phyloP scores from a whole-genome alignment of 2,888 invertebrate species.

The Epinotia demarniana region DNA sequence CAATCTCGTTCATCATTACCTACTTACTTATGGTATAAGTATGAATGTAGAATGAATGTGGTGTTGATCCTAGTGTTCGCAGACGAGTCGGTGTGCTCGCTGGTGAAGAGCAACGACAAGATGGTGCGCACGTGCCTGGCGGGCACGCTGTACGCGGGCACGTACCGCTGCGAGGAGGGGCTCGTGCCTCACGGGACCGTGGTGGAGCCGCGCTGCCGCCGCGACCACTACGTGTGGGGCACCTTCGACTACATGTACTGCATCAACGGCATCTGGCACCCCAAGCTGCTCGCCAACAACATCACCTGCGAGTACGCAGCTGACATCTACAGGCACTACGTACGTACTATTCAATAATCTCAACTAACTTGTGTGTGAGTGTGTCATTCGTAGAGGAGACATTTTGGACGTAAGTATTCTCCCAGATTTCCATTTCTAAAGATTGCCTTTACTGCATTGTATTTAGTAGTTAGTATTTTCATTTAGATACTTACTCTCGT shows the following conservation, averaged over 20 bases:
- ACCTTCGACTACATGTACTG: conserved; percentile 10
- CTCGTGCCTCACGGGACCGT: conserved; percentile 14
- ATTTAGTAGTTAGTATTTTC: too few relatives aligned
- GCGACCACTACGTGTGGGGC: conserved; percentile 9
- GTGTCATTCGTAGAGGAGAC: too few relatives aligned
- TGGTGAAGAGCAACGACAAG: background rate
- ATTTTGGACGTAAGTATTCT: too few relatives aligned
- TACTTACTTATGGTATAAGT: too few relatives aligned
- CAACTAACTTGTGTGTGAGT: too few relatives aligned
- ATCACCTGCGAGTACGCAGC: background rate
- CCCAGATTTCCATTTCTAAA: background rate
- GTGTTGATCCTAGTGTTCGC: conserved; percentile 2
- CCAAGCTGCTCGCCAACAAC: background rate
- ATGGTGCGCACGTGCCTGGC: conserved; percentile 16
- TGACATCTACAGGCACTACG: conserved; percentile 6
- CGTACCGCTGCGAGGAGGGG: conserved; percentile 13
- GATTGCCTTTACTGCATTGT: background rate
- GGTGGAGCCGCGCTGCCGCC: conserved; percentile 5
- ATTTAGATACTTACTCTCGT: too few relatives aligned
- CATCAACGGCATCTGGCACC: conserved; percentile 17
- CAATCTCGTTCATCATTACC: too few relatives aligned
- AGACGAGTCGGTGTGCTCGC: background rate
- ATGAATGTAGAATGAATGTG: background rate
- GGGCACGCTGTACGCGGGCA: background rate
- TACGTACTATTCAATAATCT: background rate